phyloP scores from a whole-genome alignment of 2,113 vertebrate genomes.

The Solea solea region DNA sequence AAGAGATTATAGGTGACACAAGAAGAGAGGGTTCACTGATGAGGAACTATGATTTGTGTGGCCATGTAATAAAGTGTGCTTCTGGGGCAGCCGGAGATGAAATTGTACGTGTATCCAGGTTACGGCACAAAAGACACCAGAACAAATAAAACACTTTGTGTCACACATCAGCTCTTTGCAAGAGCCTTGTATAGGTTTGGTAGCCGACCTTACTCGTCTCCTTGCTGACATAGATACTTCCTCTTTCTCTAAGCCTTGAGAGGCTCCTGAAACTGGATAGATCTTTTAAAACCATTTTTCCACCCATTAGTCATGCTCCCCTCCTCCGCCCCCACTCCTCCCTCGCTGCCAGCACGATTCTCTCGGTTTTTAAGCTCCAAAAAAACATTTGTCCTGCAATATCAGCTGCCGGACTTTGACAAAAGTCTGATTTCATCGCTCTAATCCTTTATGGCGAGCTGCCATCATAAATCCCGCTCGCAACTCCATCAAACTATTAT shows the following conservation, averaged over 20 bases:
- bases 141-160: conserved; percentile 19
- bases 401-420: conserved; percentile 41
- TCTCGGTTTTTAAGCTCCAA: conserved; percentile 29
- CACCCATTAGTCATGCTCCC: conserved; percentile 67
- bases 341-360: conserved; percentile 50
- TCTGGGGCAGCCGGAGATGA: background rate
- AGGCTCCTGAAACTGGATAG: conserved; percentile 75
- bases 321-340: conserved; percentile 31
- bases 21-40: conserved; percentile 5
- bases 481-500: conserved; percentile 23
- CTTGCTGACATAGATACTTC: conserved; percentile 78
- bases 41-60: background rate
- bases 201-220: conserved; percentile 53
- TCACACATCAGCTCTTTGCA: conserved; percentile 9
- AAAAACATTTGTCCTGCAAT: conserved; percentile 55
- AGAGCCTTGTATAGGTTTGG: conserved; percentile 3
- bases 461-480: conserved; percentile 14
- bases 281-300: conserved; percentile 57
- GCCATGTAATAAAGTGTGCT: conserved; percentile 7
- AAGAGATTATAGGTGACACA: conserved; percentile 32
- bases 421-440: conserved; percentile 51
- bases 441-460: conserved; percentile 31
- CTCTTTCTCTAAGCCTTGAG: conserved; percentile 70
- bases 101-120: background rate
- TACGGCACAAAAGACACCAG: conserved; percentile 2